Evolutionary conservation across 2,113 vertebrate species (phyloP).

Genomic region (Chaenocephalus aceratus): DNA sequence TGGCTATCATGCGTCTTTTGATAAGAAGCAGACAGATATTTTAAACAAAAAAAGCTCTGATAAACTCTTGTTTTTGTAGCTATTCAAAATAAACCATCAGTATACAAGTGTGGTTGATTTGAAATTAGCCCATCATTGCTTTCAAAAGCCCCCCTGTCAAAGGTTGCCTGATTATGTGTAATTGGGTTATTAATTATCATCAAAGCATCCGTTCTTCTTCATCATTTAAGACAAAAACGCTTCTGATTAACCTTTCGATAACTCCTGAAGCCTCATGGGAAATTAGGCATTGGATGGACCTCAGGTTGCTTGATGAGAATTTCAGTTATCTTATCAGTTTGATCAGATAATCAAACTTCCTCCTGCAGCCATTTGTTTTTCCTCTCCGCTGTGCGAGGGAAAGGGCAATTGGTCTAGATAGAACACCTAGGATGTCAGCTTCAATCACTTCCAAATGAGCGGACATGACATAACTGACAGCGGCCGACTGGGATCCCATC

Average conservation of each 20-base stretch:
- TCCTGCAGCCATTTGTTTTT: constrained; percentile 16
- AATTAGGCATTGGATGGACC: not conserved
- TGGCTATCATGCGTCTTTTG: not conserved
- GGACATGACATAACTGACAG: constrained; percentile 35
- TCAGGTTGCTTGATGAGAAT: not conserved
- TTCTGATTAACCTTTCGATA: constrained; percentile 46
- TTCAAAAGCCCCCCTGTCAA: not conserved
- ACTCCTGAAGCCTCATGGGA: not conserved
- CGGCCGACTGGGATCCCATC: not conserved
- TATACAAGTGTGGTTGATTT: not conserved
- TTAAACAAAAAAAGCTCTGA: not conserved
- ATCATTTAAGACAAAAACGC: constrained; percentile 8
- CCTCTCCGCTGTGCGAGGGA: not conserved
- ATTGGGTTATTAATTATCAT: constrained; percentile 34
- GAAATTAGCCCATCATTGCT: not conserved
- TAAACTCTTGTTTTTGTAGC: not conserved
- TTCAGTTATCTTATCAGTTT: not conserved
- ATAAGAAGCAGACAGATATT: not conserved
- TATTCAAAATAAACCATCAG: not conserved
- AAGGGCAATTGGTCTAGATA: constrained; percentile 36
- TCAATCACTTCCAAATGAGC: constrained; percentile 59
- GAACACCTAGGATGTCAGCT: constrained; percentile 26
- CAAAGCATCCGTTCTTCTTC: constrained; percentile 18
- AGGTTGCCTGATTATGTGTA: not conserved
- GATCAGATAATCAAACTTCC: no score